Conservation (phyloP, 2,888 invertebrate species). For the Habrosyne pyritoides region DNA sequence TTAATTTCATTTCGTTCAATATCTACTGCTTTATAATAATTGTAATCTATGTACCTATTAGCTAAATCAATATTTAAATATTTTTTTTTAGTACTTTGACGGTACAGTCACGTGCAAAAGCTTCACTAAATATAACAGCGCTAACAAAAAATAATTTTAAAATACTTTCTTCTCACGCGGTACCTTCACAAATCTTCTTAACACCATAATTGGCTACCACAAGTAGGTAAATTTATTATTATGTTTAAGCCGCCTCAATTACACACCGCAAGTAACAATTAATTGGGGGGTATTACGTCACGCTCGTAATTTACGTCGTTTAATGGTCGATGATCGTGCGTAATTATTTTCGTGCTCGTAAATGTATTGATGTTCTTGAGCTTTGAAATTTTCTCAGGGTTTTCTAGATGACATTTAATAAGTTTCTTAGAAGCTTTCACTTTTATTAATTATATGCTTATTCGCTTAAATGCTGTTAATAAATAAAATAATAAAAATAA, state of each 20-base stretch:
- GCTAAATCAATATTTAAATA: too few species aligned
- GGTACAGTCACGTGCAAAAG: too few species aligned
- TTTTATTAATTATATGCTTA: too few species aligned
- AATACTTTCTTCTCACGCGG: too few species aligned
- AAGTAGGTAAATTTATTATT: slow-evolving; percentile 46
- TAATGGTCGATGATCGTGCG: slow-evolving; percentile 62
- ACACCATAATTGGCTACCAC: slow-evolving; percentile 41
- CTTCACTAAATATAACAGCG: too few species aligned
- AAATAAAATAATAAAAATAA: too few species aligned
- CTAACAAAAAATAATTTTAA: too few species aligned
- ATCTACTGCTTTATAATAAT: too few species aligned
- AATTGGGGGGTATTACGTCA: slow-evolving; percentile 57
- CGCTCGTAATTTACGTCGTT: slow-evolving; percentile 57
- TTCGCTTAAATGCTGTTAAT: too few species aligned
- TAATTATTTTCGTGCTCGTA: slow-evolving; percentile 61
- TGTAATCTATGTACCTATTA: too few species aligned
- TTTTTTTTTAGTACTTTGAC: too few species aligned
- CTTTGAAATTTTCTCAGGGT: neutral
- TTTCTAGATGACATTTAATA: neutral
- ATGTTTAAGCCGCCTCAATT: slow-evolving; percentile 51
- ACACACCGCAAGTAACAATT: slow-evolving; percentile 49
- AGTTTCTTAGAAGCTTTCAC: neutral
- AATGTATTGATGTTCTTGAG: slow-evolving; percentile 33
- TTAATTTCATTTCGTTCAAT: too few species aligned
- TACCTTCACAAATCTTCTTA: slow-evolving; percentile 27